Base-by-base conservation (phyloP, 1,140 invertebrate genomes). In the Drosophila pallidifrons region DNA sequence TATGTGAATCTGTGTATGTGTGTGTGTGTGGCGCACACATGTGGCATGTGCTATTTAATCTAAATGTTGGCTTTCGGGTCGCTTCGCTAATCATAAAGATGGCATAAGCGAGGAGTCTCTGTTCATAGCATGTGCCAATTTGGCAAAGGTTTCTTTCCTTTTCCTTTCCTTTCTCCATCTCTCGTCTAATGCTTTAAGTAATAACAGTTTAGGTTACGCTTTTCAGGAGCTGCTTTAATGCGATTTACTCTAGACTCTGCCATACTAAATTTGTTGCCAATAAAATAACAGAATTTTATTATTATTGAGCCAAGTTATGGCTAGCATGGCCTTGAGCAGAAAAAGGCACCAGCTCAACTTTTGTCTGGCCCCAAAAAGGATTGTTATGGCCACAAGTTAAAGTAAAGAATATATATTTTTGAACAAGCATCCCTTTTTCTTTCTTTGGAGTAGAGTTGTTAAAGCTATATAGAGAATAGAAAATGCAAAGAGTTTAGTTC, bases 1-100 rank as follows among this genome's bases (percentile, higher is more conserved):
- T 69, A 71, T 78, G 77, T 45, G 15, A 46, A 8, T 5, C 64
- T 38, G 0, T 51, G 1, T 41, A 5, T 52, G 45, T 25, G 16
- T 61, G 20, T 59, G 46, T 68, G 30, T 55, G 28, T 70, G 51
- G 15, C 15, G 38, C 60, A 49, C 82, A 86, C 67, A 79, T 85
- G 82, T 76, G 67, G 64, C 82, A 73, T 66, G 51, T 54, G 71
- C 73, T 80, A 85, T 80, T 88, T 87, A 87, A 87, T 87, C 83
- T 80, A 79, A 82, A 87, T 78, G 83, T 77, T 87, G 80, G 83
- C 77, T 82, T 82, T 54, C 47, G 80, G 77, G 80, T 74, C 63
- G 77, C 73, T 77, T 78, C 70, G 70, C 74, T 81, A 81, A 83
- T 88, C 85, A 88, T 83, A 88, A 88, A 88, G 83, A 88, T 88